These are phyloP conservation scores for Ariopsis seemanni DNA, from an alignment of 2,113 vertebrate genomes.

Conservation along the genomic window DNA sequence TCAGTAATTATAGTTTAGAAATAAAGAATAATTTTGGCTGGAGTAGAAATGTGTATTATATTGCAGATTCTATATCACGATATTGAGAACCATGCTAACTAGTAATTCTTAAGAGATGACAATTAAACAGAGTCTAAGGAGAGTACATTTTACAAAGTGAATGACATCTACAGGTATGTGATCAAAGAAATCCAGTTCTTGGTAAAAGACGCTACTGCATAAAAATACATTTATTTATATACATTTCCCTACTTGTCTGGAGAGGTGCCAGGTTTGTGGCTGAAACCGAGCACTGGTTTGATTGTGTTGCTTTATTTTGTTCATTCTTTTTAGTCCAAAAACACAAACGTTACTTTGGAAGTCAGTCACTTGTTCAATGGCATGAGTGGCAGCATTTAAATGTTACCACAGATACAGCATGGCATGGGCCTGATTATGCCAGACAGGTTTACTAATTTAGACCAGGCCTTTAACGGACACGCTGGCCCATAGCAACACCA, in stretches of 20 bases:
- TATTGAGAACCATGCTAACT: neutral
- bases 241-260: neutral
- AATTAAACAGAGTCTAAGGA: too few species aligned
- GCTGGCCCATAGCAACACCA: neutral
- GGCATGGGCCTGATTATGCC: constrained; percentile 22
- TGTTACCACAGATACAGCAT: constrained; percentile 22
- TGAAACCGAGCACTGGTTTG: neutral
- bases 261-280: neutral
- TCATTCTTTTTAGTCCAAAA: neutral
- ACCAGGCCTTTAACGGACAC: neutral
- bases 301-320: neutral
- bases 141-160: neutral
- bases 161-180: neutral
- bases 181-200: neutral
- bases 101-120: neutral
- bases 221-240: neutral
- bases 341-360: constrained; percentile 14
- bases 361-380: constrained; percentile 30
- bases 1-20: neutral
- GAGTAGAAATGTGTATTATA: neutral
- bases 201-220: neutral
- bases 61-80: neutral
- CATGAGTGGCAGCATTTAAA: neutral
- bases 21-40: neutral
- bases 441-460: constrained; percentile 25